A percentile compares a stretch with the other conserved stretches of the same genome.
Conservation (phyloP, 23 tunicate genomes). For the Phallusia fumigata region DNA sequence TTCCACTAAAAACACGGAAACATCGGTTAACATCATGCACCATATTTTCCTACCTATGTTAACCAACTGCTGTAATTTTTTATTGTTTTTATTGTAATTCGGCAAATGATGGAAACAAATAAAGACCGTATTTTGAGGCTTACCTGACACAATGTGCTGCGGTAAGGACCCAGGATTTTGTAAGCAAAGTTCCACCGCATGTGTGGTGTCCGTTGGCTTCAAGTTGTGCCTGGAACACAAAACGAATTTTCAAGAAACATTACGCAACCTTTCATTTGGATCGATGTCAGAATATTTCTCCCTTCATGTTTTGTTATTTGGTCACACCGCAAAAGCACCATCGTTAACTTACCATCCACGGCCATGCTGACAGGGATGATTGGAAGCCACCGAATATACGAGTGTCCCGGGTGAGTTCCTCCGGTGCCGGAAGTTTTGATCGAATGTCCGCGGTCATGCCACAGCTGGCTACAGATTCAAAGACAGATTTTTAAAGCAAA, state of each 20-base stretch:
- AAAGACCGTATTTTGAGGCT: not conserved
- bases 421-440: not conserved
- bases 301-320: too few species aligned
- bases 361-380: constrained; percentile 18
- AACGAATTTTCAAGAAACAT: not conserved
- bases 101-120: not conserved
- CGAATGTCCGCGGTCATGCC: constrained; percentile 18
- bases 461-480: not conserved
- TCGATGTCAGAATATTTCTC: too few species aligned
- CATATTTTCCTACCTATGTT: too few species aligned
- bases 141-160: constrained; percentile 8
- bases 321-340: too few species aligned
- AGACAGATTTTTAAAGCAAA: too few species aligned
- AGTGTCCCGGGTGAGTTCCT: not conserved
- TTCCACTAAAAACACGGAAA: not conserved
- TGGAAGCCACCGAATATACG: constrained; percentile 13
- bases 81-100: too few species aligned
- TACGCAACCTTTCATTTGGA: not conserved
- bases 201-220: not conserved
- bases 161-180: constrained; percentile 2
- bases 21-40: too few species aligned
- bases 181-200: constrained; percentile 19
- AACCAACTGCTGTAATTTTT: too few species aligned
- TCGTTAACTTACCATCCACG: constrained; percentile 40
- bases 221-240: not conserved